A percentile compares a stretch with the other conserved stretches of the same genome.
Conservation (phyloP, 2,888 invertebrate species). For the Trilocha varians region DNA sequence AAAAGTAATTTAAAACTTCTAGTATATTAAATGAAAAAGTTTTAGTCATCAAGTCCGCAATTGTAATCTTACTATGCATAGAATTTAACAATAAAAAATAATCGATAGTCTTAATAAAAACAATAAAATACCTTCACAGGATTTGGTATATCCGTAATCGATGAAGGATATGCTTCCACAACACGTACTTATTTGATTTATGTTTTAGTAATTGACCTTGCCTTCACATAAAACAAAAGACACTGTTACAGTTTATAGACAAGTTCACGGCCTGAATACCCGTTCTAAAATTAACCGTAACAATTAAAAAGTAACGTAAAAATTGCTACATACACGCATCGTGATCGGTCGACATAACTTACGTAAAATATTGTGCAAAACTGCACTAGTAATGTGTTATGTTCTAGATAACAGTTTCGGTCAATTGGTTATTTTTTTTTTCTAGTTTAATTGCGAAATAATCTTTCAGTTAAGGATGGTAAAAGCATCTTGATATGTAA, state of each 20-base stretch:
- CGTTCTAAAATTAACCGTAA: background rate
- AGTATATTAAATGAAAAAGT: too few species aligned
- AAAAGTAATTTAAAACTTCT: too few species aligned
- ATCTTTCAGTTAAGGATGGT: background rate
- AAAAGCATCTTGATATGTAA: background rate
- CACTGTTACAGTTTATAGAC: background rate
- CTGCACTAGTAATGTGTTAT: slow-evolving; percentile 23
- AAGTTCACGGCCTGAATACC: background rate
- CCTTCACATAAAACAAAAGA: too few species aligned
- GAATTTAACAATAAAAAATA: too few species aligned
- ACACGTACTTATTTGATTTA: too few species aligned
- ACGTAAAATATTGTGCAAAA: slow-evolving; percentile 34
- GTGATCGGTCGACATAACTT: slow-evolving; percentile 22
- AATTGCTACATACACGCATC: slow-evolving; percentile 18
- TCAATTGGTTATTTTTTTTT: slow-evolving; percentile 18
- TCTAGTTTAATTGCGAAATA: slow-evolving; percentile 3
- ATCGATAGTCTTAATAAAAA: too few species aligned
- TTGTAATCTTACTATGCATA: too few species aligned
- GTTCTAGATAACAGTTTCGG: slow-evolving; percentile 30
- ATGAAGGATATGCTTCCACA: too few species aligned
- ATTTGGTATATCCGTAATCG: too few species aligned
- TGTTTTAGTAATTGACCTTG: too few species aligned
- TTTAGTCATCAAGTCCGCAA: too few species aligned
- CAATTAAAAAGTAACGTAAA: slow-evolving; percentile 20
- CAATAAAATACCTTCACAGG: too few species aligned